Evolutionary conservation across 2,888 invertebrate genomes (phyloP), one percentile per base, ranked within the genome.

Genomic region (Oxytorus armatus): DNA sequence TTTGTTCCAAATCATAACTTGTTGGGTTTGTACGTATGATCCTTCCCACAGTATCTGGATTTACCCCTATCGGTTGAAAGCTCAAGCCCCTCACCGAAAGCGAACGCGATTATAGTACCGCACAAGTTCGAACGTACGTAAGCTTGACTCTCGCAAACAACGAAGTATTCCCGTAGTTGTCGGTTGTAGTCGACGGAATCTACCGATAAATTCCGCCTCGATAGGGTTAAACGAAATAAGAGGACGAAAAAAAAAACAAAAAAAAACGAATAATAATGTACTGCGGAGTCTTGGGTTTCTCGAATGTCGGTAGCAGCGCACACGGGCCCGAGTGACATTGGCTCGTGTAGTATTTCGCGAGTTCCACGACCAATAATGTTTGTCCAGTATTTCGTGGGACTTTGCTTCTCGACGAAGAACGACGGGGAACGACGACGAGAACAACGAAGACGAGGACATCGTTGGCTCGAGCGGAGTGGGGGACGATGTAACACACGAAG

Each of bases 301-400:
- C 81, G 83, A 81, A 57, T 82, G 86, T 85, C 82, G 85, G 87
- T 87, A 84, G 83, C 81, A 39, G 33, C 14, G 72, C 59, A 77
- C 33, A 25, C 44, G 79, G 83, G 68, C 80, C 69, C 72, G 78
- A n/a, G 65, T 66, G 65, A 70, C 81, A 74, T 69, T 76, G 86
- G 85, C 69, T 82, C 83, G 81, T 87, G 87, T 86, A 85, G 84
- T 77, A 78, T 88, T 87, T 88, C 83, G 83, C 79, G 84, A 82
- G 69, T 83, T 78, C 84, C 84, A 81, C 57, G 63, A 53, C 47
- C 82, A 65, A 77, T 79, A 84, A n/a, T 81, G 86, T 83, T 81
- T 25, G 51, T 51, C 78, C 82, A 84, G 86, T 88, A 87, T 87
- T 86, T 88, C 84, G 86, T 83, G 83, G 75, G 79, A 74, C 82